phyloP scores from a whole-genome alignment of 2,797 vertebrate species.

The Coluber constrictor region DNA sequence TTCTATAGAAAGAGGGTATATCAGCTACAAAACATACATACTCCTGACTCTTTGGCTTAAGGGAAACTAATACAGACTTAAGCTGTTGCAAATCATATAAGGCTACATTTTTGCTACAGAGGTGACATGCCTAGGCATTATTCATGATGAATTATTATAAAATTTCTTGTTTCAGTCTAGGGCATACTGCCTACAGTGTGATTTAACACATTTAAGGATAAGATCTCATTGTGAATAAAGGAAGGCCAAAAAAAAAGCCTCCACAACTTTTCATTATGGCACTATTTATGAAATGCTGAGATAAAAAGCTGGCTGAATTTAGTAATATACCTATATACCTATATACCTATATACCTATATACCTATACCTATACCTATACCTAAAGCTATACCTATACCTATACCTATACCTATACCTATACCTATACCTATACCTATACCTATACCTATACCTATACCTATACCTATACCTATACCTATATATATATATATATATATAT shows the following conservation, averaged over 20 bases:
- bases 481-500: no score
- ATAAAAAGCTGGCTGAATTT: conserved; percentile 43
- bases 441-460: no score
- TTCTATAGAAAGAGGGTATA: not conserved
- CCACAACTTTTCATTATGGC: not conserved
- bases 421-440: no score
- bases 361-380: no score
- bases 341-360: no score
- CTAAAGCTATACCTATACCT: no score
- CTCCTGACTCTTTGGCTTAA: not conserved
- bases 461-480: no score
- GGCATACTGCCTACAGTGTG: not conserved
- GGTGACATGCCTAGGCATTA: not conserved
- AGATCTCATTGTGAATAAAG: conserved; percentile 4
- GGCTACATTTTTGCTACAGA: not conserved
- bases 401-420: no score
- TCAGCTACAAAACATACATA: not conserved
- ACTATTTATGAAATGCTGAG: not conserved
- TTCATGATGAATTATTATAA: conserved; percentile 1
- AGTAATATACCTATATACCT: conserved; percentile 2
- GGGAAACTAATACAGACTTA: not conserved
- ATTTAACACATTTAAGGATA: conserved; percentile 28
- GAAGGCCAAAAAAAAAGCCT: not conserved
- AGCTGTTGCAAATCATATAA: not conserved
- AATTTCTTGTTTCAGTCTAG: conserved; percentile 21